Conservation (phyloP, 2,113 vertebrate species). For the Gymnogyps californianus region DNA sequence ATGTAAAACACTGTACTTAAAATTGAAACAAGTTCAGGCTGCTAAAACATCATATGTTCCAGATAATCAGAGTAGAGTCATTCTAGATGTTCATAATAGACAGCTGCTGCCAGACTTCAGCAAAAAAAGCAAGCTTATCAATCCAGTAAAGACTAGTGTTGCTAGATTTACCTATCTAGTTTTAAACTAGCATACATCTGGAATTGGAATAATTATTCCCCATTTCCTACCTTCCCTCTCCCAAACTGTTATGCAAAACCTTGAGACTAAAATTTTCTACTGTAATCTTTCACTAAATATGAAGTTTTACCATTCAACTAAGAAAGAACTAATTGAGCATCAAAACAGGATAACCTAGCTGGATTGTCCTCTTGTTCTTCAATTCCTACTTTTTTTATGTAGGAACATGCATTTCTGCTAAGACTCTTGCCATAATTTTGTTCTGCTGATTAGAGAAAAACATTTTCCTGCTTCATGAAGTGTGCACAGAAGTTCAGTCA, state of each 20-base stretch:
- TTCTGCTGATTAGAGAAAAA: constrained; percentile 35
- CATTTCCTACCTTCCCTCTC: not conserved
- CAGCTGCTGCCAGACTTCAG: not conserved
- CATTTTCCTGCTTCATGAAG: constrained; percentile 5
- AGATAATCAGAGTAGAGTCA: not conserved
- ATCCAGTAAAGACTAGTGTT: not conserved
- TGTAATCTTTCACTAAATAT: not conserved
- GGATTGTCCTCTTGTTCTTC: not conserved
- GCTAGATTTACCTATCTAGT: not conserved
- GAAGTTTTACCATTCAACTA: not conserved
- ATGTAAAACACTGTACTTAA: not conserved
- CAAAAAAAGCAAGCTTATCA: not conserved
- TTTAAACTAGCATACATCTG: not conserved
- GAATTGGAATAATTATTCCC: not conserved
- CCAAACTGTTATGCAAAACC: not conserved
- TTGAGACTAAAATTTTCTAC: not conserved
- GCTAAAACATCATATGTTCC: not conserved
- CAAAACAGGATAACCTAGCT: not conserved
- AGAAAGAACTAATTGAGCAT: not conserved
- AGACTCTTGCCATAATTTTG: not conserved
- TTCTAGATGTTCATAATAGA: not conserved
- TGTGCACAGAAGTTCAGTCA: constrained; percentile 38
- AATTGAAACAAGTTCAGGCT: not conserved
- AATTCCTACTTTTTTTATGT: not conserved
- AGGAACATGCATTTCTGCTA: not conserved